phyloP scores from a whole-genome alignment of 2,797 vertebrate genomes.

The Prunella strophiata region DNA sequence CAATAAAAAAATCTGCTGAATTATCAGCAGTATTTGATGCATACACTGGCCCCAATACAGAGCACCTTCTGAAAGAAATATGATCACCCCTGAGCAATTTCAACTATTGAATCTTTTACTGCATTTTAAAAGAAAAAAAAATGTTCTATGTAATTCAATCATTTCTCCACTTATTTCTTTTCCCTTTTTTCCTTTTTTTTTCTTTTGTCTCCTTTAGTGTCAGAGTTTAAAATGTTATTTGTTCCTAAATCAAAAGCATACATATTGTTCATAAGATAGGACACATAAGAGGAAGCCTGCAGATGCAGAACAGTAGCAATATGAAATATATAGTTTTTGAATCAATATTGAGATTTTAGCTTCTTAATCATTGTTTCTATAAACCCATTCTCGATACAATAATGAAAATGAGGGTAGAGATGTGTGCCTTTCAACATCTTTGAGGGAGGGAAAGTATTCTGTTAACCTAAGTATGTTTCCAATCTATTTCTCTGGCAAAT shows the following conservation, averaged over 20 bases:
- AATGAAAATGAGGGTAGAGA: neutral
- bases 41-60: neutral
- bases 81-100: conserved; percentile 16
- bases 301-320: conserved; percentile 24
- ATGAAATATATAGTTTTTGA: neutral
- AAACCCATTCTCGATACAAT: neutral
- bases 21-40: conserved; percentile 53
- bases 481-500: neutral
- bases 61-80: conserved; percentile 49
- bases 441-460: neutral
- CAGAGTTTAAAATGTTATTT: conserved; percentile 6
- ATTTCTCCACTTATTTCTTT: neutral
- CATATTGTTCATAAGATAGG: neutral
- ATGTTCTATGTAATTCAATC: conserved; percentile 53
- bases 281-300: neutral
- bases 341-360: conserved; percentile 5
- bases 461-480: neutral
- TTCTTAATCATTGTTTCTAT: neutral
- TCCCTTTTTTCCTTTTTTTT: neutral
- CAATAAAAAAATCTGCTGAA: conserved; percentile 56
- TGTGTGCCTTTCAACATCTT: neutral
- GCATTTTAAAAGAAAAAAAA: conserved; percentile 46
- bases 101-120: conserved; percentile 39
- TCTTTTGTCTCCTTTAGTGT: neutral
- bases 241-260: conserved; percentile 56